Percentiles rank a stretch among this genome's conserved stretches.
Conservation (phyloP, 1,140 invertebrate genomes). For the Drosophila repleta region DNA sequence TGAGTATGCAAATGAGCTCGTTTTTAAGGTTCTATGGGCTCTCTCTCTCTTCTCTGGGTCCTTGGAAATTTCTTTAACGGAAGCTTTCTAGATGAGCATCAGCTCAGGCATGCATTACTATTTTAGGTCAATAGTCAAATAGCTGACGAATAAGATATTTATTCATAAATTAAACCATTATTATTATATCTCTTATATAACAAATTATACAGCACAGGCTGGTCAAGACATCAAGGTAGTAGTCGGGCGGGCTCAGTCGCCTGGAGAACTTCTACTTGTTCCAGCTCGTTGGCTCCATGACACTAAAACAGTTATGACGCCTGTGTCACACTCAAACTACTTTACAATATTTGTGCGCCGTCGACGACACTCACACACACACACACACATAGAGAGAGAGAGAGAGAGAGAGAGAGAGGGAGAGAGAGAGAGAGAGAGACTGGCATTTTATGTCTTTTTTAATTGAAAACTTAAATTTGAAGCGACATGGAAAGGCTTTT, state of each 20-base stretch:
- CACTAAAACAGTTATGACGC: slow-evolving; percentile 74
- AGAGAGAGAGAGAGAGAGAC: slow-evolving; percentile 2
- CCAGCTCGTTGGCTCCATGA: slow-evolving; percentile 47
- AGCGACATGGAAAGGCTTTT: slow-evolving; percentile 82
- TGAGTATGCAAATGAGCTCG: slow-evolving; percentile 9
- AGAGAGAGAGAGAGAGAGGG: neutral
- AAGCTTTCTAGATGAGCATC: no score
- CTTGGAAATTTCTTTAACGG: neutral
- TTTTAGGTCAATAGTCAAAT: no score
- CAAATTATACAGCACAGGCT: no score
- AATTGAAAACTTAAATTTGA: slow-evolving; percentile 83
- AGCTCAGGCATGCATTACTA: no score
- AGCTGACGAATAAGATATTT: no score
- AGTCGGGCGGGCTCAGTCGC: no score
- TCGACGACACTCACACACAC: slow-evolving; percentile 47
- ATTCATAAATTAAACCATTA: no score
- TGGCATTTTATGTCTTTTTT: slow-evolving; percentile 76
- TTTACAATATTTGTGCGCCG: slow-evolving; percentile 72
- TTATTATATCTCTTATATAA: no score
- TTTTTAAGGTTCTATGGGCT: neutral
- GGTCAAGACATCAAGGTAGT: no score
- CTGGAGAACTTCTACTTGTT: neutral
- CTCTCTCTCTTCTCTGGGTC: no score
- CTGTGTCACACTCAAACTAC: slow-evolving; percentile 78
- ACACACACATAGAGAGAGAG: slow-evolving; percentile 5